Percentiles rank a stretch among this genome's conserved stretches.
Conservation (phyloP, 2,113 vertebrate species). For the Pangasianodon gigas region DNA sequence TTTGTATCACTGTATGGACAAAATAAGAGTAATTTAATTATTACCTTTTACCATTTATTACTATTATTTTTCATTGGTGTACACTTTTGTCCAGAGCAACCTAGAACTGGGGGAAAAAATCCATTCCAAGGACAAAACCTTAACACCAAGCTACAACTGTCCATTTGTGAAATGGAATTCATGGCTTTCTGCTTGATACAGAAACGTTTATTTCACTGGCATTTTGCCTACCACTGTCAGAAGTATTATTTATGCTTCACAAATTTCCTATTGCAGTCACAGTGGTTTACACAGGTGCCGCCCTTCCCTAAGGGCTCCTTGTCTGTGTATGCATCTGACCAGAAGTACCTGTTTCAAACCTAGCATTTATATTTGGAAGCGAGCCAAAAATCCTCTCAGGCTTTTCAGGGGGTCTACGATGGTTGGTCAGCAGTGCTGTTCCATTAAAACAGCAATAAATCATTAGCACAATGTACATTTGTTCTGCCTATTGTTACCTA, state of each 20-base stretch:
- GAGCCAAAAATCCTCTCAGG: constrained; percentile 40
- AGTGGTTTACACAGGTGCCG: constrained; percentile 3
- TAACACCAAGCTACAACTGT: neutral
- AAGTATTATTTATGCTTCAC: neutral
- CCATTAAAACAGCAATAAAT: constrained; percentile 20
- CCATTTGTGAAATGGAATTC: neutral
- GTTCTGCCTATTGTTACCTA: neutral
- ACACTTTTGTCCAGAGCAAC: neutral
- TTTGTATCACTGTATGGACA: neutral
- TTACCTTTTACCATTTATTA: neutral
- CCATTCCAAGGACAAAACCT: neutral
- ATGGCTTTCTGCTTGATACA: neutral
- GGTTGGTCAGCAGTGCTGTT: neutral
- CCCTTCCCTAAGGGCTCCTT: constrained; percentile 2
- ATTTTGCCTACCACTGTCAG: neutral
- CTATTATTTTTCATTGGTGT: neutral
- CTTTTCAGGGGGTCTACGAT: neutral
- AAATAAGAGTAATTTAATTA: neutral
- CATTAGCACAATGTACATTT: neutral
- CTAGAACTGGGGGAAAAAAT: neutral
- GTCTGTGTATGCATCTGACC: constrained; percentile 2
- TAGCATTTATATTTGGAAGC: constrained; percentile 19
- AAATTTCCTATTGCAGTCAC: neutral
- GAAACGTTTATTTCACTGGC: neutral
- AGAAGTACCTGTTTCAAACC: neutral